Evolutionary conservation across 1,140 invertebrate genomes (phyloP).

Genomic region (Meloidogyne chitwoodi): DNA sequence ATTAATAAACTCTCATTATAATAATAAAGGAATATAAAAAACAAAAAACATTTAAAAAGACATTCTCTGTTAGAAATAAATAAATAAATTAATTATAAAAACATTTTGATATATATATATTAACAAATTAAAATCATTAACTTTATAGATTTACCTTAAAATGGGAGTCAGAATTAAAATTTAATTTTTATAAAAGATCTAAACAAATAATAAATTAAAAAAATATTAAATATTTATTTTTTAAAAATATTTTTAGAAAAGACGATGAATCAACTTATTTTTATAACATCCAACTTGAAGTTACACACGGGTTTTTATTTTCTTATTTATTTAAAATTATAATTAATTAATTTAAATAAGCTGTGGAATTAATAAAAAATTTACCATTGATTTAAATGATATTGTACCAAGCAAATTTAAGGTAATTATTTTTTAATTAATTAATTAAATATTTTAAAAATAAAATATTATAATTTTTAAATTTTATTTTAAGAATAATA

Average conservation of each 20-base stretch:
- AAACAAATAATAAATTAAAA: background rate
- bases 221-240: too few relatives aligned
- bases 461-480: background rate
- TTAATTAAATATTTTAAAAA: too few relatives aligned
- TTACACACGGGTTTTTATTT: background rate
- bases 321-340: background rate
- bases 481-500: background rate
- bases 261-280: background rate
- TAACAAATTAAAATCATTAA: too few relatives aligned
- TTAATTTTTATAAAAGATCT: background rate
- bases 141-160: too few relatives aligned
- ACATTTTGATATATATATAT: too few relatives aligned
- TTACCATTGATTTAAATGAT: background rate
- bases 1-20: too few relatives aligned
- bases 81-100: too few relatives aligned
- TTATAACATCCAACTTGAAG: background rate
- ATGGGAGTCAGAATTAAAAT: too few relatives aligned
- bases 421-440: background rate
- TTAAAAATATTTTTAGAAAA: background rate
- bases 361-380: background rate
- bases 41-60: too few relatives aligned
- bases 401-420: background rate
- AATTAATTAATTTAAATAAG: background rate
- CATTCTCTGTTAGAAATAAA: too few relatives aligned
- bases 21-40: too few relatives aligned